Base-by-base conservation (phyloP, 1,140 invertebrate species). In the Polypedilum pembai region DNA sequence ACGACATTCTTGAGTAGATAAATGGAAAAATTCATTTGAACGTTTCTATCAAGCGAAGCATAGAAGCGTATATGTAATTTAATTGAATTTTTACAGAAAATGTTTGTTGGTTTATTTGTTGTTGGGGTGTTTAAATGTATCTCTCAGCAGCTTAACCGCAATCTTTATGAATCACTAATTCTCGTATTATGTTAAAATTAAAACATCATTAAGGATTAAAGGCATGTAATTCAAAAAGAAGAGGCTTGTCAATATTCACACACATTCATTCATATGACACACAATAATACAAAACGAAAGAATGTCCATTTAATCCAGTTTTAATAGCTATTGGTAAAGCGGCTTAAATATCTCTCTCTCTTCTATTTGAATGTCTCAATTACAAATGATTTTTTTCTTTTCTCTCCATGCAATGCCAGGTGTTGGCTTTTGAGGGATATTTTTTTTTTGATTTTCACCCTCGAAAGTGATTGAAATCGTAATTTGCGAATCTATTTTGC, bases 181-280 rank as follows among this genome's bases (percentile, higher is more conserved):
- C 24, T 33, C 24, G 24, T 33, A 33, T 33, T 33, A n/a, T n/a
- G n/a, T 56, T 56, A 12, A 56, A 56, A 56, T 56, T 56, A n/a
- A 56, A 56, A 56, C 45, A 56, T n/a, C n/a, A 56, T 56, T 56
- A 56, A 56, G 45, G 45, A 56, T 56, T 56, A 56, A 56, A n/a
- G 10, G 10, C 45, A 56, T 56, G 45, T 56, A 56, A 33, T 33
- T 33, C 24, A 33, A 33, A 33, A 3, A 33, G 2, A 33, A 33
- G 24, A 5, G 24, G 24, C 24, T 33, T 33, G 24, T 33, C 24
- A 33, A 33, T 33, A 33, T 33, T 33, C 24, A 33, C 24, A 33
- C 5, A 3, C 24, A 33, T 33, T 33, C 24, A 33, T 33, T 33
- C 24, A 33, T 5, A 5, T 33, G 24, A 33, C 24, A 33, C 24